These are phyloP conservation scores for Scotopteryx bipunctaria DNA, from an alignment of 2,888 invertebrate species.

Conservation along the genomic window DNA sequence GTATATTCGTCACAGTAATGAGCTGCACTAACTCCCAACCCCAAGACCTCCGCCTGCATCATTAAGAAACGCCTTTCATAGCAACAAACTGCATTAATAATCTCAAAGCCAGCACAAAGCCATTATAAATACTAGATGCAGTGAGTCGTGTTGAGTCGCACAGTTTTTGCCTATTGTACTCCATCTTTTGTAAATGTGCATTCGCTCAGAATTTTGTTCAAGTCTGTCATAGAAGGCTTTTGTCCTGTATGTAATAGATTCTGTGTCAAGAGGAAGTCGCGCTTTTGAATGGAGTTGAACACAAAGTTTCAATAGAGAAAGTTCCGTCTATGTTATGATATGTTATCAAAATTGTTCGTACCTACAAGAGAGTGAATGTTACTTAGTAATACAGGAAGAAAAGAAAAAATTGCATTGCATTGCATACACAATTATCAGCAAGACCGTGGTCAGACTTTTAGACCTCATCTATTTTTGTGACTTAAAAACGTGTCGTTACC, in stretches of 20 bases:
- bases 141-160: slow-evolving; percentile 28
- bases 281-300: slow-evolving; percentile 11
- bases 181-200: slow-evolving; percentile 46
- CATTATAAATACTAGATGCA: slow-evolving; percentile 47
- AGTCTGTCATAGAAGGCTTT: slow-evolving; percentile 17
- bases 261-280: slow-evolving; percentile 6
- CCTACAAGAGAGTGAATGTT: too few species aligned
- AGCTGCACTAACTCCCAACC: too few species aligned
- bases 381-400: not conserved
- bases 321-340: slow-evolving; percentile 1
- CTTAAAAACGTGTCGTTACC: too few species aligned
- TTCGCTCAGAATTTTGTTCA: slow-evolving; percentile 37
- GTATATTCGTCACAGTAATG: slow-evolving; percentile 2
- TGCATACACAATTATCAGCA: too few species aligned
- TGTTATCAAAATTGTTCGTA: not conserved
- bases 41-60: slow-evolving; percentile 11
- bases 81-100: slow-evolving; percentile 30
- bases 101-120: slow-evolving; percentile 33
- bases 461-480: too few species aligned
- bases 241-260: slow-evolving; percentile 12
- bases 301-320: slow-evolving; percentile 6
- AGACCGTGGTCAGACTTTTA: too few species aligned
- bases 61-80: slow-evolving; percentile 23
- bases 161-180: slow-evolving; percentile 45
- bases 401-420: too few species aligned